Conservation (phyloP, 2,113 vertebrate genomes). For the Copsychus sechellarum region DNA sequence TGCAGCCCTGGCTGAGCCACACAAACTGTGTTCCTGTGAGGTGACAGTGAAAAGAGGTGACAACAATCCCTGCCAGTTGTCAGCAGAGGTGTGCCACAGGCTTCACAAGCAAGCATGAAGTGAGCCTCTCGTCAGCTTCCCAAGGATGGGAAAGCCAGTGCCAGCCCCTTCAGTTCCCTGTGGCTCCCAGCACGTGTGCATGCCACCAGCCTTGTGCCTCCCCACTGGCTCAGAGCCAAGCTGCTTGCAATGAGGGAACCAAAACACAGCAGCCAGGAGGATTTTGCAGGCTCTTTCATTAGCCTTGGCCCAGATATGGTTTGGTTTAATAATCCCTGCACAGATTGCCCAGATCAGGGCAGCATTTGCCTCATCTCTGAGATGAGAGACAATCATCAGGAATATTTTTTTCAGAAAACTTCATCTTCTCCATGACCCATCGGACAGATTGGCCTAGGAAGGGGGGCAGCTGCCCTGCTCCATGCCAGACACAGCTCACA, state of each 20-base stretch:
- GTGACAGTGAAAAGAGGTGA: neutral
- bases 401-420: neutral
- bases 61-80: neutral
- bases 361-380: neutral
- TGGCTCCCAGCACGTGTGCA: accelerated
- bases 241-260: neutral
- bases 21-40: accelerated
- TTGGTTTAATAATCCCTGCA: conserved; percentile 34
- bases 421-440: neutral
- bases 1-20: neutral
- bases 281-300: conserved; percentile 44
- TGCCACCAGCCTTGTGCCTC: accelerated
- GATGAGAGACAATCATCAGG: neutral
- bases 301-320: conserved; percentile 56
- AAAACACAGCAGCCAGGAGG: neutral
- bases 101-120: neutral
- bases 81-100: neutral
- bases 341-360: conserved; percentile 19
- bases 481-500: neutral
- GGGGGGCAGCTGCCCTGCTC: neutral
- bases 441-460: neutral
- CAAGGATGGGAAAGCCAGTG: neutral
- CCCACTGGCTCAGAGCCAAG: neutral
- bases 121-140: neutral
- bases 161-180: accelerated